A percentile compares a stretch with the other conserved stretches of the same genome.
These are phyloP conservation scores for Trogon surrucura DNA, from an alignment of 2,113 vertebrate genomes.

Conservation along the genomic window DNA sequence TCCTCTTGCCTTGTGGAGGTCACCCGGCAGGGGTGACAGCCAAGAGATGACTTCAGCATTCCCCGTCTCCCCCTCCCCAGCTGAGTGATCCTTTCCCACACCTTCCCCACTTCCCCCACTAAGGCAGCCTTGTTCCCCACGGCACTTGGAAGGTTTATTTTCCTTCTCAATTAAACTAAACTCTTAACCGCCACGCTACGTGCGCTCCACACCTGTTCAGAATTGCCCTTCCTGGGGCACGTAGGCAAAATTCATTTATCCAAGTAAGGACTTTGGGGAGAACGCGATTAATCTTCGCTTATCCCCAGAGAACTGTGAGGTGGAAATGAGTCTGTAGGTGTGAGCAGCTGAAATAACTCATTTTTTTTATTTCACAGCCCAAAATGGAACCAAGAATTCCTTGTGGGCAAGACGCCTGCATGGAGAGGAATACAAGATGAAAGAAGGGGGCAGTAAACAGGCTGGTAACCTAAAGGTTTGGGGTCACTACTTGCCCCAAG, in stretches of 20 bases:
- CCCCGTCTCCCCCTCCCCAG: neutral
- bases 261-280: neutral
- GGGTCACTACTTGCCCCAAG: neutral
- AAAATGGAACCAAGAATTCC: neutral
- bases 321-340: neutral
- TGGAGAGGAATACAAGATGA: neutral
- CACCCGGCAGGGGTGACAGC: neutral
- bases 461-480: neutral
- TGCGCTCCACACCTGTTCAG: neutral
- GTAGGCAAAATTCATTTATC: constrained; percentile 9
- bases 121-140: neutral
- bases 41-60: neutral
- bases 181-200: neutral
- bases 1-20: neutral
- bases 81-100: neutral
- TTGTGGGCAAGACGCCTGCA: neutral
- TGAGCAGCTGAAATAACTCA: constrained; percentile 15
- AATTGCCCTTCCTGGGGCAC: neutral
- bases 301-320: constrained; percentile 5
- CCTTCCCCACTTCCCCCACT: neutral
- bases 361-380: neutral
- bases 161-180: neutral
- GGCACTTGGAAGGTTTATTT: neutral
- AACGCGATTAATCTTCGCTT: constrained; percentile 31
- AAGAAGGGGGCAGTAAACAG: neutral